Evolutionary conservation across 2,797 vertebrate genomes (phyloP).

Genomic region (Rhinichthys osculus): DNA sequence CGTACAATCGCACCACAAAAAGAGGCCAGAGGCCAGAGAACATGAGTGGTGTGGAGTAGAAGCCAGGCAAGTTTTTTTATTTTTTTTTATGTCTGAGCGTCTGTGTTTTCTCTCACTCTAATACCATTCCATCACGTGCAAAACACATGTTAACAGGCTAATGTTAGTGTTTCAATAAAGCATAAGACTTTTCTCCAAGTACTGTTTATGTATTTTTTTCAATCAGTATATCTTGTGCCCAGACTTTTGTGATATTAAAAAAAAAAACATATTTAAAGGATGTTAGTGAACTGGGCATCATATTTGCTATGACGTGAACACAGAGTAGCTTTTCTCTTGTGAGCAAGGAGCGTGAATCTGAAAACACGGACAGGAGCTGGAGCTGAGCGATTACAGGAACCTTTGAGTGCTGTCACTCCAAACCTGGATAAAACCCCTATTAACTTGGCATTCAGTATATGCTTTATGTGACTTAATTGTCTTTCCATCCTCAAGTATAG

Average conservation of each 20-base stretch:
- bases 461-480: neutral
- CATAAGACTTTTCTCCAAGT: neutral
- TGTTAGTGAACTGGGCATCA: neutral
- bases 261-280: neutral
- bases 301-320: neutral
- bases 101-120: neutral
- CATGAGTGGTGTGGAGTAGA: neutral
- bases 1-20: neutral
- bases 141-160: conserved; percentile 21
- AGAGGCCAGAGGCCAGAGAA: neutral
- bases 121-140: neutral
- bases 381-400: neutral
- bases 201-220: neutral
- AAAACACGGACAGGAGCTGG: neutral
- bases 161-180: conserved; percentile 12
- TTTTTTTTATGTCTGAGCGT: neutral
- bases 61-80: neutral
- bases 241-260: neutral
- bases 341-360: neutral
- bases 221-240: neutral
- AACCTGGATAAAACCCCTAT: too few species aligned
- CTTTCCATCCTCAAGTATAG: too few species aligned
- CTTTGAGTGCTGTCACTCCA: neutral
- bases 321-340: neutral
- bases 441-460: neutral